These are phyloP conservation scores for Balearica regulorum DNA, from an alignment of 2,797 vertebrate species.

Conservation along the genomic window DNA sequence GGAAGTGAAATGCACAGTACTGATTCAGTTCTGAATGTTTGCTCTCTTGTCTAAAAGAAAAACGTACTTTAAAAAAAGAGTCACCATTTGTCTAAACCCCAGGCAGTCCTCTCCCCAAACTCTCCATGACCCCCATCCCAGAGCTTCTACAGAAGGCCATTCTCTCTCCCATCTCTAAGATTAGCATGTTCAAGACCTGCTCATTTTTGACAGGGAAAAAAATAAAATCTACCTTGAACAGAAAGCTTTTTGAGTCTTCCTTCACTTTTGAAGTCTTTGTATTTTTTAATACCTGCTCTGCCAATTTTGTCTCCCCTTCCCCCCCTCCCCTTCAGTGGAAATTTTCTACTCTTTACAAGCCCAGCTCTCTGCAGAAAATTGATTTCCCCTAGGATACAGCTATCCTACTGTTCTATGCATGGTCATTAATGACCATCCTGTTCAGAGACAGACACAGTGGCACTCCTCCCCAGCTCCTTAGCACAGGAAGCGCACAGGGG, in stretches of 20 bases:
- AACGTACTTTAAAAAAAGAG: neutral
- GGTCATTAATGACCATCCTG: conserved; percentile 46
- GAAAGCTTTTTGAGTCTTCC: neutral
- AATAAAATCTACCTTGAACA: neutral
- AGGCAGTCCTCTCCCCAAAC: neutral
- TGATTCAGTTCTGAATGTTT: neutral
- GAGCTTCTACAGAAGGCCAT: neutral
- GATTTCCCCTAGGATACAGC: conserved; percentile 61
- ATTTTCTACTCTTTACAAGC: conserved; percentile 43
- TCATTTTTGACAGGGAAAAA: neutral
- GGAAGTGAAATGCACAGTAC: neutral
- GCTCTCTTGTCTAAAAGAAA: neutral
- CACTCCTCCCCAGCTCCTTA: neutral
- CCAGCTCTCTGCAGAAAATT: conserved; percentile 38
- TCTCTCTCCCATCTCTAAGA: neutral
- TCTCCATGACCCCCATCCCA: neutral
- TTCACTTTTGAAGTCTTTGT: conserved; percentile 23
- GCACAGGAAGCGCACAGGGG: neutral
- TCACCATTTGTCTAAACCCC: neutral
- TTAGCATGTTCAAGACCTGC: neutral
- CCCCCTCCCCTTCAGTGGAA: conserved; percentile 3
- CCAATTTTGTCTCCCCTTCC: neutral
- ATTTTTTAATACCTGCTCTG: conserved; percentile 27
- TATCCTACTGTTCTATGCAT: conserved; percentile 35
- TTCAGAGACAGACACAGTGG: neutral